These are phyloP conservation scores for Protobothrops flavoviridis DNA, from an alignment of 2,113 vertebrate species.

Conservation along the genomic window DNA sequence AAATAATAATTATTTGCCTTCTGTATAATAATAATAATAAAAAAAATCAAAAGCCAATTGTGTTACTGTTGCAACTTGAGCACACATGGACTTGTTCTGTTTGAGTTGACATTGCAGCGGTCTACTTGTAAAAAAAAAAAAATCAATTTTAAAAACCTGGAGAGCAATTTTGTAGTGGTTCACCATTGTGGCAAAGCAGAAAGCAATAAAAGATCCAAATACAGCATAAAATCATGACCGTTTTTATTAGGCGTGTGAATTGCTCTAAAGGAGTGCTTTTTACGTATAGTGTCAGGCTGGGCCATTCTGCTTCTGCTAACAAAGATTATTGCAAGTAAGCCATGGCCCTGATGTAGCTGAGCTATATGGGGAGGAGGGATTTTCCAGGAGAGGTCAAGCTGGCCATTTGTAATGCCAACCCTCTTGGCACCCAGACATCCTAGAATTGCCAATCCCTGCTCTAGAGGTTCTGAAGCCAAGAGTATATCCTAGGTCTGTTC, in stretches of 20 bases:
- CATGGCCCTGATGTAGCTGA: neutral
- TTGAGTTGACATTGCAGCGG: neutral
- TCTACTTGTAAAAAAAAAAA: neutral
- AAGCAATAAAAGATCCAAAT: neutral
- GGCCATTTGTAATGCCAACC: neutral
- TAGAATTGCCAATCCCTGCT: neutral
- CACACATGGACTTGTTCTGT: conserved; percentile 54
- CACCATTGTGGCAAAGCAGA: neutral
- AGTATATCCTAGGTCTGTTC: neutral
- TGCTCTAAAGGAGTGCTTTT: neutral
- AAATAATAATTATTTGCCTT: conserved; percentile 48
- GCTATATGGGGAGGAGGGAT: neutral
- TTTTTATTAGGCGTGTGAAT: neutral
- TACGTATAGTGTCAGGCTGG: neutral
- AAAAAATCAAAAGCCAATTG: conserved; percentile 50
- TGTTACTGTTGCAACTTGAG: conserved; percentile 58
- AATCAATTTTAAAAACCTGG: neutral
- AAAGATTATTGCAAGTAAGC: neutral
- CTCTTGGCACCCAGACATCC: neutral
- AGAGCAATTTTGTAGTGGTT: neutral
- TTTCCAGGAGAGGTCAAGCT: neutral
- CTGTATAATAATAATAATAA: conserved; percentile 51
- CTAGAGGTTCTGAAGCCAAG: neutral
- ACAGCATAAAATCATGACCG: neutral
- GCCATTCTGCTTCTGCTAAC: neutral